These are phyloP conservation scores for Drosophila insularis DNA, from an alignment of 1,140 invertebrate species.

Conservation along the genomic window DNA sequence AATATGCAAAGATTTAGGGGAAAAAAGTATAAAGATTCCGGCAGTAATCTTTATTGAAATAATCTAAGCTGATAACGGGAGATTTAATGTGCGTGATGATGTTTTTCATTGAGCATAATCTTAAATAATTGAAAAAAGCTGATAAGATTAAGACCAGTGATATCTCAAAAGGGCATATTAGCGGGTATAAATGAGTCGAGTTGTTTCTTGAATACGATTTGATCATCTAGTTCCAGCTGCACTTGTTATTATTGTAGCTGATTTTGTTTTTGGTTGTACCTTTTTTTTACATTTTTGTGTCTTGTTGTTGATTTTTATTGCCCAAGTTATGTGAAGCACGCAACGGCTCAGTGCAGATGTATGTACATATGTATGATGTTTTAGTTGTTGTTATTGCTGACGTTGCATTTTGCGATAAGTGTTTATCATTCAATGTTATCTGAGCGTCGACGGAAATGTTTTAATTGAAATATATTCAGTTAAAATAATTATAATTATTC, in stretches of 20 bases:
- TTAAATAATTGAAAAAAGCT: too few relatives aligned
- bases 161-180: too few relatives aligned
- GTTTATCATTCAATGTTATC: constrained; percentile 71
- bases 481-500: constrained; percentile 4
- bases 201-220: not conserved
- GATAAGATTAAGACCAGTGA: too few relatives aligned
- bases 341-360: constrained; percentile 44
- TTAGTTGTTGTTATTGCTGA: constrained; percentile 28
- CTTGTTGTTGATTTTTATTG: constrained; percentile 37
- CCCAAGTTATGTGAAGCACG: constrained; percentile 52
- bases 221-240: constrained; percentile 42
- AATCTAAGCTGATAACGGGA: too few relatives aligned
- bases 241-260: constrained; percentile 35
- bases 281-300: constrained; percentile 37
- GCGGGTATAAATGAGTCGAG: constrained; percentile 20
- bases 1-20: too few relatives aligned
- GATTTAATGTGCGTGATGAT: too few relatives aligned
- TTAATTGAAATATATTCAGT: not conserved
- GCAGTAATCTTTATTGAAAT: too few relatives aligned
- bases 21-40: too few relatives aligned
- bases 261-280: constrained; percentile 19
- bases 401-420: constrained; percentile 10
- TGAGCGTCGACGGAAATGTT: constrained; percentile 65
- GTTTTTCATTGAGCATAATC: too few relatives aligned
- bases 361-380: constrained; percentile 43